phyloP scores from a whole-genome alignment of 2,888 invertebrate species.

The Nebria salina region DNA sequence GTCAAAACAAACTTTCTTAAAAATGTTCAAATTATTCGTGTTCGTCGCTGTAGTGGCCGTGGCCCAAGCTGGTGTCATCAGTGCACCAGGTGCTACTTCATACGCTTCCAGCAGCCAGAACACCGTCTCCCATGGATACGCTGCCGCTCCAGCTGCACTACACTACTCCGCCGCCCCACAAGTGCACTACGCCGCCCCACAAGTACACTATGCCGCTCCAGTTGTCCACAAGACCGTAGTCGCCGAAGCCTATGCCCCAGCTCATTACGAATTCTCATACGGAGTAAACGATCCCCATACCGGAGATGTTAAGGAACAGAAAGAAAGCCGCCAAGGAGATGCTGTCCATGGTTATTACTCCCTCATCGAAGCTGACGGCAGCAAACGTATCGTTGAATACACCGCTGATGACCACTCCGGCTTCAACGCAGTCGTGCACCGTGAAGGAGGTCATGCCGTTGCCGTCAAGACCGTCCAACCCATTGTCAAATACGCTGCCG shows the following conservation, averaged over 20 bases:
- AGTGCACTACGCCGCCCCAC: constrained; percentile 26
- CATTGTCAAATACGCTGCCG: constrained; percentile 19
- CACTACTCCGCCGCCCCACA: constrained; percentile 31
- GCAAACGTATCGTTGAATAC: constrained; percentile 61
- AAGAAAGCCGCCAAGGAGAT: constrained; percentile 60
- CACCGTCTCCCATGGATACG: constrained; percentile 38
- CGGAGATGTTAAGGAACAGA: constrained; percentile 62
- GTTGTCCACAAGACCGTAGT: constrained; percentile 61
- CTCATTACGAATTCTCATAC: constrained; percentile 61
- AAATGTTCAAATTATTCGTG: constrained; percentile 49
- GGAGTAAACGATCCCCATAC: constrained; percentile 61
- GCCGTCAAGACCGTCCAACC: constrained; percentile 42
- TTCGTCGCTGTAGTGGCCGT: constrained; percentile 61
- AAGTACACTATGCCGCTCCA: constrained; percentile 29
- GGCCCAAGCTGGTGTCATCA: constrained; percentile 63
- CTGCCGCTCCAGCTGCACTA: constrained; percentile 52
- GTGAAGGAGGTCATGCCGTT: constrained; percentile 60
- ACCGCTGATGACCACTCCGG: constrained; percentile 61
- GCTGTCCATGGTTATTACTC: constrained; percentile 61
- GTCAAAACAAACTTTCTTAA: neutral
- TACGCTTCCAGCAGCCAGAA: constrained; percentile 29
- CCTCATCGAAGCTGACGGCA: constrained; percentile 62
- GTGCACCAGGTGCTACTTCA: constrained; percentile 61
- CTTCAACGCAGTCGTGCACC: constrained; percentile 62
- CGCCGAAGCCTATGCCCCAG: constrained; percentile 55